A percentile compares a stretch with the other conserved stretches of the same genome.
Conservation (phyloP, 2,797 vertebrate genomes). For the Cyprinella venusta region DNA sequence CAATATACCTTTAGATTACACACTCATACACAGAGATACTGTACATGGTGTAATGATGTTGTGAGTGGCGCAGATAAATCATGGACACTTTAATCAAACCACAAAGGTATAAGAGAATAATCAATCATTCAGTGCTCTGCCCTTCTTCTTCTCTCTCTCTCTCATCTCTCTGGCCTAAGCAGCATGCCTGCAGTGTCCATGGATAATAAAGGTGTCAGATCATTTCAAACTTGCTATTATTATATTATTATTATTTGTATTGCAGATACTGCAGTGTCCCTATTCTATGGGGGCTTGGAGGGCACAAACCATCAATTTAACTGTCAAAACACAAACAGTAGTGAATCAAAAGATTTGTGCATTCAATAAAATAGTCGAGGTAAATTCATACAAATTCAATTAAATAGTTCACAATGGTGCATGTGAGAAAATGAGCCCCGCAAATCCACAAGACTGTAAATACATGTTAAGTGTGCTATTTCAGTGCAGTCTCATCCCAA, state of each 20-base stretch:
- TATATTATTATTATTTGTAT: constrained; percentile 27
- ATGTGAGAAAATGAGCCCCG: not conserved
- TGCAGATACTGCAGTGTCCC: constrained; percentile 26
- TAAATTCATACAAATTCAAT: not conserved
- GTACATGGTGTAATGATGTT: constrained; percentile 75
- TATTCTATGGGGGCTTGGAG: not conserved
- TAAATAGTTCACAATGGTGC: not conserved
- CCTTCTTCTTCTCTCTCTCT: constrained; percentile 62
- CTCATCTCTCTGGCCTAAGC: constrained; percentile 51
- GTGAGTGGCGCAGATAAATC: constrained; percentile 79
- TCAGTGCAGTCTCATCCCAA: too few species aligned
- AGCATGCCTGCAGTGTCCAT: constrained; percentile 52
- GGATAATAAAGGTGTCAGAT: constrained; percentile 67
- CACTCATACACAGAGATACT: constrained; percentile 53
- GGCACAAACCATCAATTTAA: constrained; percentile 1
- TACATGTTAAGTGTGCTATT: not conserved
- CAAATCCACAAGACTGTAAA: not conserved
- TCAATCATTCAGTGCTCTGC: constrained; percentile 74
- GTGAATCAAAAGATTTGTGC: not conserved
- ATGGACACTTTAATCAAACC: constrained; percentile 78
- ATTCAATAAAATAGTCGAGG: too few species aligned
- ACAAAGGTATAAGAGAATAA: constrained; percentile 73
- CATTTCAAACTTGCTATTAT: constrained; percentile 65
- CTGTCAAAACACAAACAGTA: not conserved
- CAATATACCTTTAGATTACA: constrained; percentile 50